Evolutionary conservation across 2,797 vertebrate genomes (phyloP).

Genomic region (Hafferia zeledoni): DNA sequence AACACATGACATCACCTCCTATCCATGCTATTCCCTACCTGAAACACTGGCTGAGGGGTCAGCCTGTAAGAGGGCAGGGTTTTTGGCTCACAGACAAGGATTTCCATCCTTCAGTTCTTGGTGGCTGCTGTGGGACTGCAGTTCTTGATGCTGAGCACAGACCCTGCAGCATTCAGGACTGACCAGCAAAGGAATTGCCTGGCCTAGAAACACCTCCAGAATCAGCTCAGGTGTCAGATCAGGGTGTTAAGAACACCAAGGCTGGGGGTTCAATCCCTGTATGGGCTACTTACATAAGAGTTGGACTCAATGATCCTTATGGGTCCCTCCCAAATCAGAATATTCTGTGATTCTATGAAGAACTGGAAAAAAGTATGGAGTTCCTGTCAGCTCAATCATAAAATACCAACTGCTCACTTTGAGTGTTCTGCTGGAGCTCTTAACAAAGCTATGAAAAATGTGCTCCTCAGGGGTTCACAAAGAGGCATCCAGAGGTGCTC

Average conservation of each 20-base stretch:
- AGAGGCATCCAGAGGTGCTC: neutral
- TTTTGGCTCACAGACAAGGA: neutral
- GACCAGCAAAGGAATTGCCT: neutral
- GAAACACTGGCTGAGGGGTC: neutral
- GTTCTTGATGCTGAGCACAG: neutral
- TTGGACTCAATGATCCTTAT: neutral
- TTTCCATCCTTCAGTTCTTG: neutral
- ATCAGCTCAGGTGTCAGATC: neutral
- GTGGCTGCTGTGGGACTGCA: neutral
- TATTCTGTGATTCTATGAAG: neutral
- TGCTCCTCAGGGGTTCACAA: neutral
- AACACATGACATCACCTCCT: slow-evolving; percentile 40
- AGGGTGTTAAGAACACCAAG: neutral
- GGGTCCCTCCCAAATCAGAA: neutral
- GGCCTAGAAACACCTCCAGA: neutral
- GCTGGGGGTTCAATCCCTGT: neutral
- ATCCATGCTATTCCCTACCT: neutral
- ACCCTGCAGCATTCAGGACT: neutral
- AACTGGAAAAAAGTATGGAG: neutral
- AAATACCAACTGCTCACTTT: neutral
- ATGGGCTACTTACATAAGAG: too few relatives aligned
- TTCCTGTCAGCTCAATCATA: neutral
- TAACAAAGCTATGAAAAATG: neutral
- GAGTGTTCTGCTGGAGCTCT: neutral
- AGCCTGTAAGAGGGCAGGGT: neutral